Base-by-base conservation (phyloP, 2,113 vertebrate species). In the Chloroceryle aenea region DNA sequence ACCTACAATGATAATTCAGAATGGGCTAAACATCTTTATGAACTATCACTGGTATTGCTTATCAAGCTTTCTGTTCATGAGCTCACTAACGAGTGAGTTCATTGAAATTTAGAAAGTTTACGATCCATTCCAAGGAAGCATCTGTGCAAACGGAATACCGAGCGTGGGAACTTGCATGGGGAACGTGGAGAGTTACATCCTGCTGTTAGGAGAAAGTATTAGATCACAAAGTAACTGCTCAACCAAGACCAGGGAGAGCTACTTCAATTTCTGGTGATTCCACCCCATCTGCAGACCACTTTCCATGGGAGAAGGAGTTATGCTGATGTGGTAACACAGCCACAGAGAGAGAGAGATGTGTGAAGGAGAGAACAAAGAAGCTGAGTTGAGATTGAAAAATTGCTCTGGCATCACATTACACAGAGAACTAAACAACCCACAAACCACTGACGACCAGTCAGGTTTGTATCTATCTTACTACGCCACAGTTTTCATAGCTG, bases 371-470 rank as follows among this genome's bases (percentile, higher is more conserved):
- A 84, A 29, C 8, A 47, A 36, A 55, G 64, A 67, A 78, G 12
- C 29, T 83, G 47, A 74, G 50, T 12, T 71, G 59, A 74, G 50
- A 90, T 42, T 34, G 58, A 90, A 86, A 94, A 82, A 82, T 59
- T 78, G 55, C 56, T 91, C 72, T 77, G 21, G 25, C 18, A 7
- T 4, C 16, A 7, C n/a, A 42, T 56, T 76, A 23, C 17, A 29
- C 9, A 32, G 75, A 85, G 52, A 85, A 43, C 48, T 55, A 36
- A 61, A 78, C 63, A 92, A 64, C 26, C 68, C 38, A 71, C 58
- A 59, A 89, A 91, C 67, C 14, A 45, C 12, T 48, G 76, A 80
- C 62, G 67, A 11, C 58, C 32, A 27, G 4, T 50, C 63, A 85
- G 64, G 16, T 32, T 83, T 85, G 55, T 13, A 87, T 61, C 12